phyloP scores from a whole-genome alignment of 1,140 invertebrate species.

The Lepidurus arcticus region DNA sequence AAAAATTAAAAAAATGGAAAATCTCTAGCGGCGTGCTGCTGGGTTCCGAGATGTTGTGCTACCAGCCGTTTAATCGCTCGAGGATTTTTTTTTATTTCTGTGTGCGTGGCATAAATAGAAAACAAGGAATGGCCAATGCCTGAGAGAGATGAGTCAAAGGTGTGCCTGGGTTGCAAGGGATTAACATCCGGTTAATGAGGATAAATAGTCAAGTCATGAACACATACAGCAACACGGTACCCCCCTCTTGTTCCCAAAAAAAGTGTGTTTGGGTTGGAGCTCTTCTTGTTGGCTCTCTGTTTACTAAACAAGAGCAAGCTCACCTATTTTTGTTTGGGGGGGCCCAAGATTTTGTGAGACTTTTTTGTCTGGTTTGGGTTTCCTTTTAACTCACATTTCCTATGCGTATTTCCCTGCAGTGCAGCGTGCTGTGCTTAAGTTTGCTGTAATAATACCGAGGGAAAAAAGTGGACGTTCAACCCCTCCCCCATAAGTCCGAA shows the following conservation, averaged over 20 bases:
- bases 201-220: constrained; percentile 20
- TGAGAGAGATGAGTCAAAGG: neutral
- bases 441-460: constrained; percentile 1
- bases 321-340: neutral
- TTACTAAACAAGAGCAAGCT: constrained; percentile 1
- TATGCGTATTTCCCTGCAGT: neutral
- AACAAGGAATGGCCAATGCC: no score
- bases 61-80: no score
- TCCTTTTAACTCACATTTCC: neutral
- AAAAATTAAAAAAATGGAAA: no score
- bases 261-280: neutral
- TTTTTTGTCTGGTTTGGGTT: neutral
- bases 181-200: constrained; percentile 18
- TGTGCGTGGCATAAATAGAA: no score
- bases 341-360: neutral
- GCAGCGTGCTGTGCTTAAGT: neutral
- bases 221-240: neutral
- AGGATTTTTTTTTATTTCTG: no score
- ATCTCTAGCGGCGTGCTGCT: no score
- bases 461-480: neutral
- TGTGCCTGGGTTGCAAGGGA: neutral
- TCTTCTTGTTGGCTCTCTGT: constrained; percentile 18
- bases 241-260: neutral
- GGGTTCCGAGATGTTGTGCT: no score
- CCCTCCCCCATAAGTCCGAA: neutral